Evolutionary conservation across 2,797 vertebrate species (phyloP).

Genomic region (Danio albolineatus): DNA sequence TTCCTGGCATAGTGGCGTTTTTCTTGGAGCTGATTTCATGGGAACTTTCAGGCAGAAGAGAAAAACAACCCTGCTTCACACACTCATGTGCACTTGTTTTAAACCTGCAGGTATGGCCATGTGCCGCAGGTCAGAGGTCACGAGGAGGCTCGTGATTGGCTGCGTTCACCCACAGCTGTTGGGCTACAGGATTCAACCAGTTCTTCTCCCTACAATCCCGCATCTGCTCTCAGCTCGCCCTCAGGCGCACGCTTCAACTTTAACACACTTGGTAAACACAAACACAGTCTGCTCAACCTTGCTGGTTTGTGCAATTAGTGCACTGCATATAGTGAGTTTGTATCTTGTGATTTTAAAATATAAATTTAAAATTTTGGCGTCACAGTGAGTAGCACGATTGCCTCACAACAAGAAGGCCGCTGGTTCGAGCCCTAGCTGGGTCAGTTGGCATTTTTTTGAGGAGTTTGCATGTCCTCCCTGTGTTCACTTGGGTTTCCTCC

Average conservation of each 20-base stretch:
- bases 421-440: no score
- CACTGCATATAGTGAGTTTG: no score
- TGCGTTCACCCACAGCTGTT: constrained; percentile 84
- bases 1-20: constrained; percentile 37
- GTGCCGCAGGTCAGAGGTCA: constrained; percentile 82
- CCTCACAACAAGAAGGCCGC: no score
- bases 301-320: background rate
- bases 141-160: constrained; percentile 88
- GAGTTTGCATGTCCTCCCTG: no score
- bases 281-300: background rate
- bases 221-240: constrained; percentile 82
- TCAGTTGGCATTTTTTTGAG: no score
- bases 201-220: constrained; percentile 81
- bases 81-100: constrained; percentile 18
- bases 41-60: constrained; percentile 2
- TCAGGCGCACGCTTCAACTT: constrained; percentile 87
- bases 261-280: constrained; percentile 60
- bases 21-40: constrained; percentile 21
- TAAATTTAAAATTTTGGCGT: no score
- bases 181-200: constrained; percentile 82
- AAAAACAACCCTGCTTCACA: background rate
- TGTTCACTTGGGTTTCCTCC: no score
- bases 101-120: constrained; percentile 79
- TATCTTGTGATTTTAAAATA: no score
- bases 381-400: no score